Conservation (phyloP, 2,797 vertebrate species). For the Pseudochirops corinnae region DNA sequence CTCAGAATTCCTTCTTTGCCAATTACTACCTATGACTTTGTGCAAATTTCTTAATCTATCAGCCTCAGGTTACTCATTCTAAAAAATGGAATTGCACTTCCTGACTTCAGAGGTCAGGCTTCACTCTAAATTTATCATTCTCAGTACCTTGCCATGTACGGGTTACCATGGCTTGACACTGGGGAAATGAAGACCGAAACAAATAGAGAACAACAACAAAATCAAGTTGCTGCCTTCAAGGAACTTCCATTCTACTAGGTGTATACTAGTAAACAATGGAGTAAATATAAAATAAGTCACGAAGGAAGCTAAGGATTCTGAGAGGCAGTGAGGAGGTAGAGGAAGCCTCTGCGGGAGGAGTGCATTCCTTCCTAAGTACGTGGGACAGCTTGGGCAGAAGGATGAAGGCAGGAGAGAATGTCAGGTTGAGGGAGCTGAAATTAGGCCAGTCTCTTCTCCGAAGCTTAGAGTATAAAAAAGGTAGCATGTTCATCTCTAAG, state of each 20-base stretch:
- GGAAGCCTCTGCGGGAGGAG: background rate
- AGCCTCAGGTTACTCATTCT: background rate
- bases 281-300: background rate
- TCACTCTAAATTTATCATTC: background rate
- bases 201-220: background rate
- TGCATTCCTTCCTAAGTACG: background rate
- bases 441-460: background rate
- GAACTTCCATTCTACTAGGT: background rate
- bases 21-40: background rate
- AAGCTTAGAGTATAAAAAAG: background rate
- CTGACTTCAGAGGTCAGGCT: background rate
- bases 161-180: background rate
- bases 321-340: background rate
- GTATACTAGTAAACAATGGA: background rate
- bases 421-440: background rate
- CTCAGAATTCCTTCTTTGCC: background rate
- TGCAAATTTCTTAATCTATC: background rate
- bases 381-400: background rate
- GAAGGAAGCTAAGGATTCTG: background rate
- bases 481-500: background rate
- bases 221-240: background rate
- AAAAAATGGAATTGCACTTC: background rate
- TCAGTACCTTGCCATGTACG: background rate
- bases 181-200: background rate
- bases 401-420: background rate